Conservation (phyloP, 1,140 invertebrate genomes). For the Eriosoma lanigerum region DNA sequence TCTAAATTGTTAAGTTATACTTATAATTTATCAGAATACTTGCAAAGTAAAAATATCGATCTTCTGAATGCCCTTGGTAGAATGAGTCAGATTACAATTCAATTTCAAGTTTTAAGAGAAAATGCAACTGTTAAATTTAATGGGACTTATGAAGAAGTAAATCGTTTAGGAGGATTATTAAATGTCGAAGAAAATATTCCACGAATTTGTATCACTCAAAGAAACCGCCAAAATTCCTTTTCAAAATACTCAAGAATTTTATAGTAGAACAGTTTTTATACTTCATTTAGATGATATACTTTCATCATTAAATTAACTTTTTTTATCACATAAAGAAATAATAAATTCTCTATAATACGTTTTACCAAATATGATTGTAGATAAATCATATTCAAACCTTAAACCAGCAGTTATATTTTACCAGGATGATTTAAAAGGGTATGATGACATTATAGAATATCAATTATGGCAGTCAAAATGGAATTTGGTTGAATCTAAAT, state of each 20-base stretch:
- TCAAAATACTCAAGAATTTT: slow-evolving; percentile 24
- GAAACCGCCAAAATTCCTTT: background rate
- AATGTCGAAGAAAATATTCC: background rate
- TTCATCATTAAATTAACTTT: background rate
- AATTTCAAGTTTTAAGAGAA: slow-evolving; percentile 10
- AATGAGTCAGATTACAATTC: slow-evolving; percentile 17
- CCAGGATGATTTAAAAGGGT: slow-evolving; percentile 23
- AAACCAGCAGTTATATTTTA: slow-evolving; percentile 28
- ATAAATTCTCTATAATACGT: slow-evolving; percentile 37
- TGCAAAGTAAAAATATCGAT: slow-evolving; percentile 35
- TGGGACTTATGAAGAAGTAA: slow-evolving; percentile 3
- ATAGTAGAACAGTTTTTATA: slow-evolving; percentile 16
- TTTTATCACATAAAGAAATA: slow-evolving; percentile 10
- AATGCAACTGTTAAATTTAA: slow-evolving; percentile 13
- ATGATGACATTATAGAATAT: slow-evolving; percentile 26
- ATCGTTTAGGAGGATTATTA: background rate
- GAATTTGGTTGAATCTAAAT: slow-evolving; percentile 18
- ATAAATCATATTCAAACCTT: slow-evolving; percentile 31
- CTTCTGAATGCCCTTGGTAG: slow-evolving; percentile 2
- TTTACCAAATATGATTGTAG: slow-evolving; percentile 32
- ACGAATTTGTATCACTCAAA: slow-evolving; percentile 10
- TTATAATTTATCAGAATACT: slow-evolving; percentile 30
- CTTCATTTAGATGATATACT: background rate
- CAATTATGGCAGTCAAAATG: slow-evolving; percentile 30
- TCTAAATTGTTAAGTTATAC: slow-evolving; percentile 24